Evolutionary conservation across 2,888 invertebrate species (phyloP).

Genomic region (Agrochola circellaris): DNA sequence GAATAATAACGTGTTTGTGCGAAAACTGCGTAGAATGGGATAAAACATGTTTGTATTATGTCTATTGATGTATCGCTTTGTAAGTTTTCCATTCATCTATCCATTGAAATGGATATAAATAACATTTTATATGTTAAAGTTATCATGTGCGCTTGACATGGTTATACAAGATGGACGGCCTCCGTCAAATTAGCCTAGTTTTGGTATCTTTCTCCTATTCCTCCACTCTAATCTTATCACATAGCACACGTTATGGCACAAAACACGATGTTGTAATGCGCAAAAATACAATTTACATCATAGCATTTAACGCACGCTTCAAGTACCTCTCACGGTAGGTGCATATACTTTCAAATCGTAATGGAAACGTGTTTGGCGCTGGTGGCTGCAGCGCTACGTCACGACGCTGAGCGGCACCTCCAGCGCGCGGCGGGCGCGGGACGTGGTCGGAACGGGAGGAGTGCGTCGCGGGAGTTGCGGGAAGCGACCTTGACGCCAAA

Average conservation of each 20-base stretch:
- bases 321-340: constrained; percentile 46
- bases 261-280: constrained; percentile 57
- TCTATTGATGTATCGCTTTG: constrained; percentile 47
- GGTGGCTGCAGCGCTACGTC: constrained; percentile 58
- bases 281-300: constrained; percentile 62
- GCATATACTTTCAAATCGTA: constrained; percentile 60
- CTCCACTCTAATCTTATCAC: constrained; percentile 52
- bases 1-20: constrained; percentile 62
- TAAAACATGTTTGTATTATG: constrained; percentile 52
- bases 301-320: constrained; percentile 52
- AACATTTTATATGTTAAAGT: constrained; percentile 24
- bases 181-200: constrained; percentile 58
- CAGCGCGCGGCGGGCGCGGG: constrained; percentile 46
- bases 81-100: constrained; percentile 55
- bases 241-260: constrained; percentile 44
- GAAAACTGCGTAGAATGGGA: constrained; percentile 62
- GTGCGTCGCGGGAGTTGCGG: constrained; percentile 82
- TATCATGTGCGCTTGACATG: constrained; percentile 38
- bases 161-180: constrained; percentile 48
- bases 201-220: constrained; percentile 53
- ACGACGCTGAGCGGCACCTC: constrained; percentile 54
- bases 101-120: constrained; percentile 15
- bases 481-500: constrained; percentile 86
- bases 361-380: constrained; percentile 59
- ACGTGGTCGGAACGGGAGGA: constrained; percentile 71